Evolutionary conservation across 2,888 invertebrate genomes (phyloP).

Genomic region (Hedychridium roseum): DNA sequence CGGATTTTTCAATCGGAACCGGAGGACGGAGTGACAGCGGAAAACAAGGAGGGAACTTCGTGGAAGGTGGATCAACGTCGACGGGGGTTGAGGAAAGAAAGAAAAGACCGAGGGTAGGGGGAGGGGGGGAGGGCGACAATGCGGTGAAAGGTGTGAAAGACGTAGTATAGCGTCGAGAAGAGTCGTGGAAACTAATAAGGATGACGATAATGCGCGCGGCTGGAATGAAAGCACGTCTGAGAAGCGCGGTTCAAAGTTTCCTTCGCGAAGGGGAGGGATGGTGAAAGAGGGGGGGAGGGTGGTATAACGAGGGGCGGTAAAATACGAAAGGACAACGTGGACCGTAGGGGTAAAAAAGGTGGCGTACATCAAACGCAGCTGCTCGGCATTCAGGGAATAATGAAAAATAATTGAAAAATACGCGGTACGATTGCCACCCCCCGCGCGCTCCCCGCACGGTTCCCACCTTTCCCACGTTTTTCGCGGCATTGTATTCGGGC

Average conservation of each 20-base stretch:
- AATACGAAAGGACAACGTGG: too few species aligned
- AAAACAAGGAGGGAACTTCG: slow-evolving; percentile 1
- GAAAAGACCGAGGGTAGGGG: slow-evolving; percentile 12
- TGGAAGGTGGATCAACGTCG: slow-evolving; percentile 6
- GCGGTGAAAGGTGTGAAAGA: not conserved
- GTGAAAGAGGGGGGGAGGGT: not conserved
- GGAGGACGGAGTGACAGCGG: not conserved
- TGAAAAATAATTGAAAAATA: slow-evolving; percentile 46
- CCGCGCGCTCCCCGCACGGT: too few species aligned
- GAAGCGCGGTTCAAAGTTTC: too few species aligned
- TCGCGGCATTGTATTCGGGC: slow-evolving; percentile 29
- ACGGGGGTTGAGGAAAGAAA: slow-evolving; percentile 8
- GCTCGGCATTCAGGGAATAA: slow-evolving; percentile 42
- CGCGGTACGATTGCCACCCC: slow-evolving; percentile 12
- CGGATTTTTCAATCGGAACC: slow-evolving; percentile 26
- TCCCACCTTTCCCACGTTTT: too few species aligned
- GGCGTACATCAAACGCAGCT: slow-evolving; percentile 33
- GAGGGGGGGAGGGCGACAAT: slow-evolving; percentile 2
- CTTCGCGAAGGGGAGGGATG: too few species aligned
- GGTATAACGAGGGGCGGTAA: too few species aligned
- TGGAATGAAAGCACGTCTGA: too few species aligned
- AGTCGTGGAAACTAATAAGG: too few species aligned
- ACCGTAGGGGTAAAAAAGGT: too few species aligned
- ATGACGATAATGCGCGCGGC: too few species aligned
- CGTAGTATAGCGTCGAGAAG: too few species aligned